A percentile compares a stretch with the other conserved stretches of the same genome.
Evolutionary conservation across 1,140 invertebrate genomes (phyloP).

Genomic region (Stenopsyche tienmushanensis): DNA sequence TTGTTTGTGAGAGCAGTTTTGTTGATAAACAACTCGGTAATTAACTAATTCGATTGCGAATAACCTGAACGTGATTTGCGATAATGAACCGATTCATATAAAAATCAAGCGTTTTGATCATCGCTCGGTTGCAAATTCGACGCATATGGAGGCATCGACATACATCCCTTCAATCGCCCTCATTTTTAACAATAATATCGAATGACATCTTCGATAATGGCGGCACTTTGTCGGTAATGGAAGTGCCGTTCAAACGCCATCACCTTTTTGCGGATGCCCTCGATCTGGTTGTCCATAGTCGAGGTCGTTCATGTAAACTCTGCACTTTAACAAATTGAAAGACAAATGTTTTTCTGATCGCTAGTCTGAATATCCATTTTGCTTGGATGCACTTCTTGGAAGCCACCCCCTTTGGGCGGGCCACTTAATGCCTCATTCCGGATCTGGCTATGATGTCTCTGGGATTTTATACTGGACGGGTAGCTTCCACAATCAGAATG

Average conservation of each 20-base stretch:
- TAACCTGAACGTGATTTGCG: conserved; percentile 19
- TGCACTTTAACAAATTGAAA: no score
- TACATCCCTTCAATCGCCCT: not conserved
- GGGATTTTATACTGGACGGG: conserved; percentile 14
- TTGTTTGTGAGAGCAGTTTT: conserved; percentile 36
- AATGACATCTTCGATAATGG: conserved; percentile 13
- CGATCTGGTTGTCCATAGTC: no score
- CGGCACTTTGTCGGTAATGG: no score
- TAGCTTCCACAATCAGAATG: conserved; percentile 11
- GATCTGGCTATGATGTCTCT: conserved; percentile 37
- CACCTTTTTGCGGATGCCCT: no score
- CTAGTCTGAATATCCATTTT: not conserved
- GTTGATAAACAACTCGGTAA: conserved; percentile 32
- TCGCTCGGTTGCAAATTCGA: not conserved
- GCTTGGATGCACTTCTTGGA: not conserved
- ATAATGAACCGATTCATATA: conserved; percentile 2
- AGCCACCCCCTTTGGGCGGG: not conserved
- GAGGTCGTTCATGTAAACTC: no score
- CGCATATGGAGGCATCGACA: no score
- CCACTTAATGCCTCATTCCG: conserved; percentile 28
- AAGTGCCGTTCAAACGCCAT: no score
- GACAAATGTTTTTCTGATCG: no score
- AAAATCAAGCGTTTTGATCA: not conserved
- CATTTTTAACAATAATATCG: conserved; percentile 7
- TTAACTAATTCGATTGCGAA: conserved; percentile 36